Base-by-base conservation (phyloP, 2,113 vertebrate species). In the Arothron firmamentum region DNA sequence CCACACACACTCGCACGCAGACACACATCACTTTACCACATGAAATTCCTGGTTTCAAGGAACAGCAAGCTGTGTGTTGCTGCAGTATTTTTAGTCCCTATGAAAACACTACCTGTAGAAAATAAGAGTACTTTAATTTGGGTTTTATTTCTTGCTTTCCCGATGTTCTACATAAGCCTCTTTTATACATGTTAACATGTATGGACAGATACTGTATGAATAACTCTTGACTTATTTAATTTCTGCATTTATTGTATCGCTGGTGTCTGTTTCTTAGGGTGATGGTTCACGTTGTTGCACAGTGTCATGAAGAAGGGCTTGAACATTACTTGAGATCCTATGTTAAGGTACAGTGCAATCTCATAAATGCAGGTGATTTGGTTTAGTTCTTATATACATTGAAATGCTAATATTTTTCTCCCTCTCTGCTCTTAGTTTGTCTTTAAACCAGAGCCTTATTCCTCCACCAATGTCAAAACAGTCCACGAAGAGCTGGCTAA, bases 211-310 rank as follows among this genome's bases (percentile, higher is more conserved):
- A 9, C 28, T 31, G n/a, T 18, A 17, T n/a, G n/a, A 6, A 18
- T 49, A 23, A 23, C 21, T 23, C 21, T 3, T 28, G 11, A n/a
- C 3, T 53, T 49, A 31, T 38, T n/a, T 23, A 21, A 52, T 45
- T 14, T 12, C 6, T 25, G 50, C 47, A 17, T 51, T 61, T 50
- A 47, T 1, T 47, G 8, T 19, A 8, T 52, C 23, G n/a, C 53
- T 34, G 18, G 38, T 14, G 14, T 0, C 53, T 57, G 41, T 13
- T 57, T n/a, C 83, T 63, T 85, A 99, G 97, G 87, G 97, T 98
- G 72, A 98, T 99, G 89, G 94, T 98, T 60, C 97, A 99, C 73
- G 90, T 98, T 57, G 97, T 99, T 56, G 93, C 96, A n/a, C 96
- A 97, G 85, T 99, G 97, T 83, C 96, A 98, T 4, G 96, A 98